Percentiles rank a stretch among this genome's conserved stretches.
These are phyloP conservation scores for Tipula helvola DNA, from an alignment of 2,888 invertebrate genomes.

Conservation along the genomic window DNA sequence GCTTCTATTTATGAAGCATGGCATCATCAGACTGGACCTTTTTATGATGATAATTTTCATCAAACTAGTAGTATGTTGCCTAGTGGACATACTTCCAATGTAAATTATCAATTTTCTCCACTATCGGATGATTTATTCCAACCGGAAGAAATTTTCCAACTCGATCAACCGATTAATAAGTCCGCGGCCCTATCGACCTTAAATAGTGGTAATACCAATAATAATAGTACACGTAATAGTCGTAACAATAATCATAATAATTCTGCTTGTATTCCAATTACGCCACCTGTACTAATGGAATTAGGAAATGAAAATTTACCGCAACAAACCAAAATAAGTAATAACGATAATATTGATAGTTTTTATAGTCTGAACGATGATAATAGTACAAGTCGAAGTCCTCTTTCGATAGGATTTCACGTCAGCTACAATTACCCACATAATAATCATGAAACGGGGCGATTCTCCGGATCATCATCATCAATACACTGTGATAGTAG, in stretches of 20 bases:
- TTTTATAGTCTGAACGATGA: conserved; percentile 13
- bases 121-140: conserved; percentile 10
- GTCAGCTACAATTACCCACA: background rate
- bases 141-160: conserved; percentile 64
- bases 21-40: background rate
- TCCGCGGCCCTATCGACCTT: background rate
- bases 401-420: background rate
- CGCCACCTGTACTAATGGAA: conserved; percentile 58
- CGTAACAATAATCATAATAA: background rate
- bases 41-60: background rate
- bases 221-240: background rate
- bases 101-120: conserved; percentile 8
- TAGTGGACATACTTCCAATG: background rate
- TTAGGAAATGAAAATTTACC: conserved; percentile 55
- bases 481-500: conserved; percentile 4
- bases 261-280: conserved; percentile 32
- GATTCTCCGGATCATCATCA: background rate
- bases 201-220: background rate
- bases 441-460: background rate
- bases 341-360: background rate
- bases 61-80: background rate
- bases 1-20: background rate
- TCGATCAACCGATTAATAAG: conserved; percentile 51
- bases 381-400: conserved; percentile 12
- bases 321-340: conserved; percentile 24